Base-by-base conservation (phyloP, 1,140 invertebrate species). In the Caenorhabditis brenneri region DNA sequence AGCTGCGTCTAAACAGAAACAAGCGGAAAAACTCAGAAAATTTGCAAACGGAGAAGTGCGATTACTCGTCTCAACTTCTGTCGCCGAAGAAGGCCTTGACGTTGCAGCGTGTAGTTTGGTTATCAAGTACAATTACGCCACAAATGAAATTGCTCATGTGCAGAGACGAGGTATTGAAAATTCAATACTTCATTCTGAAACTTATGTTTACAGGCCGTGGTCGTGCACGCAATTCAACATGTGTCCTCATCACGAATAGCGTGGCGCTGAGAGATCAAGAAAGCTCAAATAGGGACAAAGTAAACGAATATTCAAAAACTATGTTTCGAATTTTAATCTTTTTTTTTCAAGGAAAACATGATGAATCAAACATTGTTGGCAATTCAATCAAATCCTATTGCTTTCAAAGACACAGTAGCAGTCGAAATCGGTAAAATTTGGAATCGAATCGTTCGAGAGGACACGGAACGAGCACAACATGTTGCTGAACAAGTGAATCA, bases 11-110 rank as follows among this genome's bases (percentile, higher is more conserved):
- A 36, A 69, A 53, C 65, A 27, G 24, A 51, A 81, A 49, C 42
- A 65, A 39, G 36, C 33, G 33, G 65, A 80, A 6, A 78, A 55
- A 27, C 51, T 86, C 10, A 60, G n/a, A 10, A 87, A 33, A n/a
- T 86, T 86, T 42, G 48, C 85, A 10, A 16, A 19, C 19, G 65
- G 80, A 69, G 24, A 58, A 49, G 65, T 51, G 6, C 51, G 46
- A 29, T 36, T 87, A 12, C 46, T 87, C 12, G 83, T 87, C 4
- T 53, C 90, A 4, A 91, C 91, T 27, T 89, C 90, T 1, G 91
- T 91, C 12, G 90, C 91, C 19, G 91, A 92, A 55, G 91, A 92
- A 82, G 91, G 91, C 0, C 82, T 92, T 33, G 91, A 92, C 79
- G 89, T 92, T 60, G 84, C 88, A 31, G 86, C 88, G 49, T 92